Base-by-base conservation (phyloP, 2,113 vertebrate species). In the Planiliza haematocheilus region DNA sequence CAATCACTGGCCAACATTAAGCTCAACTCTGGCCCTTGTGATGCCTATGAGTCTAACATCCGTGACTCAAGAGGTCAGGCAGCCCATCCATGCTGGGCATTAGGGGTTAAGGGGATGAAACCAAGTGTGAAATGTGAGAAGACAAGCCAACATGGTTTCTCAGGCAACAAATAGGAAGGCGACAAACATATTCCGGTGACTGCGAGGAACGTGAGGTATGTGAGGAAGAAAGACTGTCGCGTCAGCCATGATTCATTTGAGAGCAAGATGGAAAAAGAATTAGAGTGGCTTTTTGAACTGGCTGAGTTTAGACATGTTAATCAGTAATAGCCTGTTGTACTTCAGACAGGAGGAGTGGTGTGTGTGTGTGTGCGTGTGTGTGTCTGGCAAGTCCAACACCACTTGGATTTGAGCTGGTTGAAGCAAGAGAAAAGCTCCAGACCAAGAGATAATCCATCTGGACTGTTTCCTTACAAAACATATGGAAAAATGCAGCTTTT, bases 71-170 rank as follows among this genome's bases (percentile, higher is more conserved):
- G 82, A 81, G 89, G 91, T 91, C 87, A 83, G 74, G 87, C 70
- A 50, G 76, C 84, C 79, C 70, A 68, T 86, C 81, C 66, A 74
- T 59, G 43, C 83, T 62, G 77, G 85, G 83, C 83, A 77, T 77
- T 79, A 60, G 80, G 78, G 87, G 91, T 91, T 90, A 92, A 92
- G 85, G 88, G 86, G 85, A 91, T 90, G 89, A 91, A 92, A 82
- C 89, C 89, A 88, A 90, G 89, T 92, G 91, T 92, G 91, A 88
- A 92, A 92, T 86, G 88, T 92, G 91, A 92, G 91, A 92, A 87
- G 91, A 92, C 91, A 91, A 86, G 88, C 85, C 84, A 88, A 89
- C 91, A 91, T 81, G 87, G 89, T 91, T 92, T 91, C 91, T 92
- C 91, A 91, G 85, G 87, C 88, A 88, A 91, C 89, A 90, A 89